Conservation (phyloP, 2,113 vertebrate genomes). For the Dipodomys spectabilis region DNA sequence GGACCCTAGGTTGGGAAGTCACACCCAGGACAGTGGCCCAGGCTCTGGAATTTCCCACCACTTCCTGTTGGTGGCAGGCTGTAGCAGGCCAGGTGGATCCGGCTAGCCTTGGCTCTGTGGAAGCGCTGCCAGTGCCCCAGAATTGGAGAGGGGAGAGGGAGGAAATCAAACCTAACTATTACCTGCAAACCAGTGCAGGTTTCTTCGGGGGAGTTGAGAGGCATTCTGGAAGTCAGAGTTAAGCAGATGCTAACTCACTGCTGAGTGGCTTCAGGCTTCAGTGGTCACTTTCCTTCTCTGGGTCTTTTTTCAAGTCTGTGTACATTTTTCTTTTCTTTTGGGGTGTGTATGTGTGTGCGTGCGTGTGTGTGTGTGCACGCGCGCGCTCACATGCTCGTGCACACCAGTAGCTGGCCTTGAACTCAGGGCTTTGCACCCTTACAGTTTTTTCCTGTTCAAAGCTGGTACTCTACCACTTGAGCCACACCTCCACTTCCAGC, state of each 20-base stretch:
- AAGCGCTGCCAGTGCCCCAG: neutral
- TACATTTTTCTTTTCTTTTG: too few relatives aligned
- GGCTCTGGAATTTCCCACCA: neutral
- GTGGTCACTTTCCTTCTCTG: neutral
- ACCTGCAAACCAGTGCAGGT: neutral
- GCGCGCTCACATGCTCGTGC: too few relatives aligned
- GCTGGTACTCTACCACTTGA: too few relatives aligned
- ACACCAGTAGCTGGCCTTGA: too few relatives aligned
- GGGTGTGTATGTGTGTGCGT: too few relatives aligned
- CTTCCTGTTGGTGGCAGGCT: neutral
- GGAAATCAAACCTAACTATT: neutral
- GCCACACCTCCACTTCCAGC: too few relatives aligned
- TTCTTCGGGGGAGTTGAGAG: accelerated
- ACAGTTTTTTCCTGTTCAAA: too few relatives aligned
- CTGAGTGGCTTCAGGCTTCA: neutral
- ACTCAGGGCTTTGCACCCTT: too few relatives aligned
- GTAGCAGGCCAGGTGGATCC: neutral
- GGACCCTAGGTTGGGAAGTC: neutral
- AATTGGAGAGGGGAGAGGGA: neutral
- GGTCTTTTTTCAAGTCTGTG: neutral
- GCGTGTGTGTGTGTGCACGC: too few relatives aligned
- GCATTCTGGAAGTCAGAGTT: neutral
- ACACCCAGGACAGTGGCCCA: neutral
- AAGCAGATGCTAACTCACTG: neutral
- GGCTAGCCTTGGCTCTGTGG: neutral